Conservation (phyloP, 2,113 vertebrate species). For the Isichthys henryi region DNA sequence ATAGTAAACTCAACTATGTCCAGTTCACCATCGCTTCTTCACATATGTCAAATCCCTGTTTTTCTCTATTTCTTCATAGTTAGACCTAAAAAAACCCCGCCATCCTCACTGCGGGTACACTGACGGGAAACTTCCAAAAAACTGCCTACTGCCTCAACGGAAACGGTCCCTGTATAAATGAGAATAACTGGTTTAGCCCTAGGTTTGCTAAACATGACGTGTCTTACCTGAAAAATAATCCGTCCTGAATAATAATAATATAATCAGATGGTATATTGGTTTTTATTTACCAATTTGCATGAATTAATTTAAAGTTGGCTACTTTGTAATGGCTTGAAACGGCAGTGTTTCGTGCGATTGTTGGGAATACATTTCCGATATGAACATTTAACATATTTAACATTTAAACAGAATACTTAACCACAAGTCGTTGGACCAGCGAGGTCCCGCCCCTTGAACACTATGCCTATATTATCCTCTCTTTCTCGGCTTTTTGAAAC, state of each 20-base stretch:
- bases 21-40: neutral
- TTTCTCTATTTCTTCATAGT: too few relatives aligned
- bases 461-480: too few relatives aligned
- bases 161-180: neutral
- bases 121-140: too few relatives aligned
- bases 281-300: neutral
- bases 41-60: neutral
- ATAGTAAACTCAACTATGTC: neutral
- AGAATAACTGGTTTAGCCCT: neutral
- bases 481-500: neutral
- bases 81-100: too few relatives aligned
- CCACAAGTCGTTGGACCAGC: constrained; percentile 41
- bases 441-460: neutral
- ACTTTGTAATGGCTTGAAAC: neutral
- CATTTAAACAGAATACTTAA: neutral
- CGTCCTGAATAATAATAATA: neutral
- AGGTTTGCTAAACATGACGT: neutral
- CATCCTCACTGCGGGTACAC: too few relatives aligned
- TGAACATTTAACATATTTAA: neutral
- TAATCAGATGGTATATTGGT: neutral
- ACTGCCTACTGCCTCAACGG: neutral
- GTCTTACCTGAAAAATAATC: neutral
- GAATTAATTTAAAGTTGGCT: neutral
- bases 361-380: neutral
- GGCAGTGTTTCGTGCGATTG: neutral